Evolutionary conservation across 2,888 invertebrate species (phyloP).

Genomic region (Pycnomerus fuliginosus): DNA sequence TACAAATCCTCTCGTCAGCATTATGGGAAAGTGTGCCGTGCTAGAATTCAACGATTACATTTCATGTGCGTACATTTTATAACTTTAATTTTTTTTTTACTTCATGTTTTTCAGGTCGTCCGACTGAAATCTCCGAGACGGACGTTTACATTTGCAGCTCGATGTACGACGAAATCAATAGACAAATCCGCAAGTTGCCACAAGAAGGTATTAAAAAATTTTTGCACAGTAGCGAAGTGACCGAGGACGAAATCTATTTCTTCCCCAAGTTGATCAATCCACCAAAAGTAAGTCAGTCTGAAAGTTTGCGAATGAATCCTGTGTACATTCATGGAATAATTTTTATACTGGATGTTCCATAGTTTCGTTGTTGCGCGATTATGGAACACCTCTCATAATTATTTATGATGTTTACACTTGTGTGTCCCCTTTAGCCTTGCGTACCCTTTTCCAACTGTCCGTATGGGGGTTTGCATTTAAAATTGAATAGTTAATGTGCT

Average conservation of each 20-base stretch:
- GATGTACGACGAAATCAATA: conserved; percentile 84
- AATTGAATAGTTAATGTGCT: too few relatives aligned
- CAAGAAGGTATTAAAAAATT: conserved; percentile 76
- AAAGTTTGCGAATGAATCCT: conserved; percentile 2
- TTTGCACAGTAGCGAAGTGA: conserved; percentile 76
- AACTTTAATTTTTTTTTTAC: conserved; percentile 1
- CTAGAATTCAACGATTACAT: conserved; percentile 88
- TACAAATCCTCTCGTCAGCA: conserved; percentile 84
- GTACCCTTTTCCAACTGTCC: too few relatives aligned
- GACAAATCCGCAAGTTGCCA: conserved; percentile 71
- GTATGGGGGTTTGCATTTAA: too few relatives aligned
- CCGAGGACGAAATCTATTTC: conserved; percentile 89
- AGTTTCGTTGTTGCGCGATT: neutral
- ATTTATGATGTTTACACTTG: too few relatives aligned
- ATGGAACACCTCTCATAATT: too few relatives aligned
- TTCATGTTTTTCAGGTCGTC: conserved; percentile 64
- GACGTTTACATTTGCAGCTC: conserved; percentile 94
- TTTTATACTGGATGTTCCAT: too few relatives aligned
- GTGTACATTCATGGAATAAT: conserved; percentile 27
- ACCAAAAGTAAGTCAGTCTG: conserved; percentile 54
- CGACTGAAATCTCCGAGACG: conserved; percentile 89
- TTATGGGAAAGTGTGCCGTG: conserved; percentile 89
- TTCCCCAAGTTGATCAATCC: conserved; percentile 72
- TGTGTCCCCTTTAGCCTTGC: too few relatives aligned
- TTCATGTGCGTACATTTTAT: conserved; percentile 64